These are phyloP conservation scores for Coturnix japonica DNA, from an alignment of 2,113 vertebrate genomes.

Conservation along the genomic window DNA sequence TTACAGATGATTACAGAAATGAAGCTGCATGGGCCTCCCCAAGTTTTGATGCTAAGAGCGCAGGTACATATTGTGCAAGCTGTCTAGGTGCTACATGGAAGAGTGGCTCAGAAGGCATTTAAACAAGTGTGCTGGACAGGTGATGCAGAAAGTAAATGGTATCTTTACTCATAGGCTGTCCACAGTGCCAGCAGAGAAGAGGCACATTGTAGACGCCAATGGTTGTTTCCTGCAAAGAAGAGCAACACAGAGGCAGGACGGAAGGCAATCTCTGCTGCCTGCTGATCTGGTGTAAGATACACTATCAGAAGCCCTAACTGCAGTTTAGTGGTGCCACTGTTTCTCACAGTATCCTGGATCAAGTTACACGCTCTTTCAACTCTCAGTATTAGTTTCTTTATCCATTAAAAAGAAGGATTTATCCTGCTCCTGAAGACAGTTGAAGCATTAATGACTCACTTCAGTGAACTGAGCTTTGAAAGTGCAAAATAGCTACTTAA, in stretches of 20 bases:
- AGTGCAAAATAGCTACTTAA: neutral
- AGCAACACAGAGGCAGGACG: neutral
- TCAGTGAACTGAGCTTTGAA: neutral
- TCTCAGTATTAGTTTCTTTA: neutral
- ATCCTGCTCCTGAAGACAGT: neutral
- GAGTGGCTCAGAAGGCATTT: neutral
- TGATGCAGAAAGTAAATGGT: neutral
- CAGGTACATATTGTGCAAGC: neutral
- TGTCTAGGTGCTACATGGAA: neutral
- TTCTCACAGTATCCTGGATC: neutral
- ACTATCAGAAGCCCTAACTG: neutral
- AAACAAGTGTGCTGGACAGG: neutral
- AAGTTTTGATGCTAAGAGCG: neutral
- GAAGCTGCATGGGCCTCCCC: no score
- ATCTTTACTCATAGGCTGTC: neutral
- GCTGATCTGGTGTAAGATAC: neutral
- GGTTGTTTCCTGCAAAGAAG: neutral
- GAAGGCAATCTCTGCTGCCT: neutral
- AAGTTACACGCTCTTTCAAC: neutral
- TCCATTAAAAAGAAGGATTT: neutral
- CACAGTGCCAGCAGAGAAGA: neutral
- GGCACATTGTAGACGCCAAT: neutral
- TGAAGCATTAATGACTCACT: neutral
- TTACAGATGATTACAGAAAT: neutral
- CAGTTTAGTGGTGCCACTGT: neutral